Evolutionary conservation across 2,888 invertebrate genomes (phyloP).

Genomic region (Drosophila imparisetae): DNA sequence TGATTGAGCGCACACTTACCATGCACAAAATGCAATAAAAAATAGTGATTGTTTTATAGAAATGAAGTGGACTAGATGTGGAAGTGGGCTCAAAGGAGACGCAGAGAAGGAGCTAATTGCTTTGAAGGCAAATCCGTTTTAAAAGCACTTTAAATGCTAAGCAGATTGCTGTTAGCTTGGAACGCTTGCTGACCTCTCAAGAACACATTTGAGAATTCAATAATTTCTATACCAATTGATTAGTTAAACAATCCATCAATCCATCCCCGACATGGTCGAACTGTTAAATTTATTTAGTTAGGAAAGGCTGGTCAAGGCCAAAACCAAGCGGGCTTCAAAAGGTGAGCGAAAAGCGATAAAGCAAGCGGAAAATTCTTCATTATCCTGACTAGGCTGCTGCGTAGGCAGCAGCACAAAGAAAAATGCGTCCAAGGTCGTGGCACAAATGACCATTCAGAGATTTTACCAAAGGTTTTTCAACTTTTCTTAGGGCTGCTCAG

Average conservation of each 20-base stretch:
- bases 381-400: background rate
- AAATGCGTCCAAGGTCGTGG: constrained; percentile 11
- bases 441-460: constrained; percentile 33
- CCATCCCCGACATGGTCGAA: constrained; percentile 21
- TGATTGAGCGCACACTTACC: constrained; percentile 57
- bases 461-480: constrained; percentile 9
- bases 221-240: constrained; percentile 60
- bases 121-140: constrained; percentile 49
- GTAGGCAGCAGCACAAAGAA: background rate
- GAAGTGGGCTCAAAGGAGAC: constrained; percentile 19
- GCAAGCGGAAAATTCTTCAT: constrained; percentile 12
- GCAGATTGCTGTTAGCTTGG: constrained; percentile 22
- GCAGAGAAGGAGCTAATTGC: constrained; percentile 52
- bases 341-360: constrained; percentile 26
- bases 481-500: constrained; percentile 1
- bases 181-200: constrained; percentile 9
- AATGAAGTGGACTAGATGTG: background rate
- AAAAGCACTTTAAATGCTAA: constrained; percentile 70
- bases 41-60: background rate
- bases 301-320: constrained; percentile 14
- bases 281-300: constrained; percentile 44
- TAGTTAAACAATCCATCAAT: constrained; percentile 67
- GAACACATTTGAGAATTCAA: constrained; percentile 50
- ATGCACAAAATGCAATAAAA: constrained; percentile 28
- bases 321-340: constrained; percentile 14